Conservation (phyloP, 2,888 invertebrate genomes). For the Mellilla xanthometata region DNA sequence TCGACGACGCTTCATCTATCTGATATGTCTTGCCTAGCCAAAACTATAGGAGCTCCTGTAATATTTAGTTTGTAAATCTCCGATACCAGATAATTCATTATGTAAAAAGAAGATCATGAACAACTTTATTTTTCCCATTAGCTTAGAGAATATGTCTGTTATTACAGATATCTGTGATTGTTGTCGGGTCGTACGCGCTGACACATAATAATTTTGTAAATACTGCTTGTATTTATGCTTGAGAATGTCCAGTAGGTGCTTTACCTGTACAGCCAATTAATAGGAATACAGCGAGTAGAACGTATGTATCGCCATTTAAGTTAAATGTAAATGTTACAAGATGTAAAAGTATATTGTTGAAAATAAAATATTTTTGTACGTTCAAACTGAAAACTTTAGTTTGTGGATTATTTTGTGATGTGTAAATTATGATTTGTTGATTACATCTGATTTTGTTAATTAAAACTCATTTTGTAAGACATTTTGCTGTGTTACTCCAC, state of each 20-base stretch:
- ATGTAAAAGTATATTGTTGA: slow-evolving; percentile 60
- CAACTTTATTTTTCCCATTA: too few species aligned
- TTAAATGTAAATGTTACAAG: slow-evolving; percentile 51
- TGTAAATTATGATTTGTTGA: slow-evolving; percentile 56
- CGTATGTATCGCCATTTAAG: slow-evolving; percentile 39
- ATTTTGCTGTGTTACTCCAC: too few species aligned
- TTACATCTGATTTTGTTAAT: slow-evolving; percentile 47
- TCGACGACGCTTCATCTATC: slow-evolving; percentile 3
- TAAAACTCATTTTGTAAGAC: slow-evolving; percentile 27
- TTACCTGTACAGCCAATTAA: not conserved
- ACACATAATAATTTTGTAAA: too few species aligned
- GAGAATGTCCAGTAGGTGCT: slow-evolving; percentile 13
- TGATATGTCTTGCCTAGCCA: slow-evolving; percentile 7
- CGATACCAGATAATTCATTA: too few species aligned
- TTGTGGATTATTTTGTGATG: slow-evolving; percentile 41
- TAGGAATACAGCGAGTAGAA: not conserved
- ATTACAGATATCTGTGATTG: too few species aligned
- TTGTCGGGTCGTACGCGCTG: too few species aligned
- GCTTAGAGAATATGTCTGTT: too few species aligned
- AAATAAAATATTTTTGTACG: slow-evolving; percentile 74
- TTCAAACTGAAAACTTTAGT: slow-evolving; percentile 43
- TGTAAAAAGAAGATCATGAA: too few species aligned
- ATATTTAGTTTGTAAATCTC: too few species aligned
- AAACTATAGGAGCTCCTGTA: not conserved
- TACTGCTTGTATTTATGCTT: too few species aligned